Base-by-base conservation (phyloP, 2,113 vertebrate genomes). In the Zingel zingel region DNA sequence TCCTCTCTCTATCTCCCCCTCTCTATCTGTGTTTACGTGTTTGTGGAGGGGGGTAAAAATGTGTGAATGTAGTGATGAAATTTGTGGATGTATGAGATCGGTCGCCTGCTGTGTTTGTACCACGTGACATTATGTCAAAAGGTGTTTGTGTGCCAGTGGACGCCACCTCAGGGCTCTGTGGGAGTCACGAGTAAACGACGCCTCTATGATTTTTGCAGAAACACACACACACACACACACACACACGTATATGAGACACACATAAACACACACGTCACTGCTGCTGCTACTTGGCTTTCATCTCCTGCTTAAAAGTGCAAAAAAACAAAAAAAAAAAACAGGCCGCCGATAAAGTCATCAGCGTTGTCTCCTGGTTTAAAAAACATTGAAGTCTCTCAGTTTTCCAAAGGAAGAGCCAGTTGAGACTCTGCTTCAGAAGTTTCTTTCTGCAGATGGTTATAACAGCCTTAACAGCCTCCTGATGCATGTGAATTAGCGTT, bases 141-240 rank as follows among this genome's bases (percentile, higher is more conserved):
- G 86, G 79, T 90, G 89, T 91, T 83, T 70, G 86, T 91, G 85
- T 91, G 88, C 85, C 81, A 89, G 78, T 90, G 87, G 86, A 91
- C 61, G 82, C 86, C 90, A 91, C 88, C 93, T 95, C 91, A 93
- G 91, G 93, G 90, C 90, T 92, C 91, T 72, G 85, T 83, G 88
- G 76, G 89, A 89, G 90, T 92, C 88, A 71, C 57, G 70, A 82
- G 79, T 71, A 72, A 75, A 86, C 30, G 43, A 85, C 50, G 82
- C 85, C 87, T 82, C 75, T 79, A 63, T 71, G 56, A 75, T 77
- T 84, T 48, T 74, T 69, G 82, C 78, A 84, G 53, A 86, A 54
- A 87, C 33, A 69, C 30, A 75, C 50, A 62, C 45, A 72, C 23
- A 66, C 23, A 65, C 30, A 81, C 33, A 74, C 36, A 65, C 39